These are phyloP conservation scores for Hymenochirus boettgeri DNA, from an alignment of 2,113 vertebrate species.

Conservation along the genomic window DNA sequence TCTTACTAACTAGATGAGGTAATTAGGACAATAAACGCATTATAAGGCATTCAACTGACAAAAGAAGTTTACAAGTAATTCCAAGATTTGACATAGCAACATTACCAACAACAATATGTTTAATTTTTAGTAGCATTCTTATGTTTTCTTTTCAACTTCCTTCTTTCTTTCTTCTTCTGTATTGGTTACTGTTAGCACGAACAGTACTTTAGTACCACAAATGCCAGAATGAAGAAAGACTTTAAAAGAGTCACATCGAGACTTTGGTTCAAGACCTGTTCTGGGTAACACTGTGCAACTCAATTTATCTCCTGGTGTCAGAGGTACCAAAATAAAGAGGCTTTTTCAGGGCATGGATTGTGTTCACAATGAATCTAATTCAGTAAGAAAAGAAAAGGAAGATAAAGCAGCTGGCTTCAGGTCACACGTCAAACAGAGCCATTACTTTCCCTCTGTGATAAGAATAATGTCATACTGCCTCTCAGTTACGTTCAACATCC, in stretches of 20 bases:
- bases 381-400: slow-evolving; percentile 34
- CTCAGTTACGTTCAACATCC: slow-evolving; percentile 23
- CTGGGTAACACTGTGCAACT: slow-evolving; percentile 15
- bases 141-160: no score
- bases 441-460: slow-evolving; percentile 43
- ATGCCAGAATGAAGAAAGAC: not conserved
- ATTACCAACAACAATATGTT: no score
- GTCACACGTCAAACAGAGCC: slow-evolving; percentile 41
- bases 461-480: slow-evolving; percentile 40
- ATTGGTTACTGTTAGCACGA: no score
- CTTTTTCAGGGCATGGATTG: slow-evolving; percentile 38
- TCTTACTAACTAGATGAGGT: no score
- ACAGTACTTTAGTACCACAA: not conserved
- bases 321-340: slow-evolving; percentile 32
- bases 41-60: no score
- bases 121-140: no score
- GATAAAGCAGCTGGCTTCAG: slow-evolving; percentile 41
- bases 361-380: slow-evolving; percentile 43
- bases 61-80: no score
- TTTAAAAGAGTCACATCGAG: not conserved
- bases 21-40: no score
- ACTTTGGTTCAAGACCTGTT: slow-evolving; percentile 22
- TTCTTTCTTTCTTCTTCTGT: no score
- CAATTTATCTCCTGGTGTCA: slow-evolving; percentile 33
- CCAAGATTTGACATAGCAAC: no score